Conservation (phyloP, 2,113 vertebrate genomes). For the Pica pica region DNA sequence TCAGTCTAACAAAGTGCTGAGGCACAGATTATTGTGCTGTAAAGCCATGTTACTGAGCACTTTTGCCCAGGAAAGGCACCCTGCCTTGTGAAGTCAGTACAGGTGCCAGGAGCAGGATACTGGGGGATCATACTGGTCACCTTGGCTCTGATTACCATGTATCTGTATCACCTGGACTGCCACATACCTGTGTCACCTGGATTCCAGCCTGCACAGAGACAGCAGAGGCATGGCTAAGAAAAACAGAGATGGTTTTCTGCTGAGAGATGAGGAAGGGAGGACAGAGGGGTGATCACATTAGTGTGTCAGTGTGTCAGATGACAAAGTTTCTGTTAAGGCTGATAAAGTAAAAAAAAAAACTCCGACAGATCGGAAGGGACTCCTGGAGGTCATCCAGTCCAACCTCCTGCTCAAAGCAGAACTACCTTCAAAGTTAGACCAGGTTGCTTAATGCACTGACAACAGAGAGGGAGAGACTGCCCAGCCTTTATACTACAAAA, state of each 20-base stretch:
- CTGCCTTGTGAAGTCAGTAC: neutral
- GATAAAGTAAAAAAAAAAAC: neutral
- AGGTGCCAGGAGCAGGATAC: neutral
- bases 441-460: neutral
- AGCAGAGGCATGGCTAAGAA: neutral
- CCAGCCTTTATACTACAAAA: neutral
- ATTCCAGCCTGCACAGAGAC: neutral
- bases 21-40: neutral
- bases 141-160: accelerated
- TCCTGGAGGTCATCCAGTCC: neutral
- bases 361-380: neutral
- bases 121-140: accelerated
- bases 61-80: neutral
- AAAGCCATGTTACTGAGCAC: neutral
- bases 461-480: neutral
- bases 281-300: neutral
- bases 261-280: neutral
- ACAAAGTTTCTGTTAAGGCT: neutral
- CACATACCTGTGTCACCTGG: accelerated
- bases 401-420: neutral
- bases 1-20: neutral
- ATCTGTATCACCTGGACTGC: too few relatives aligned
- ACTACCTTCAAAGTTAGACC: neutral
- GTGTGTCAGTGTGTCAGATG: neutral
- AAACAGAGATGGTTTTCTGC: neutral